Evolutionary conservation across 2,113 vertebrate species (phyloP).

Genomic region (Aegithalos caudatus): DNA sequence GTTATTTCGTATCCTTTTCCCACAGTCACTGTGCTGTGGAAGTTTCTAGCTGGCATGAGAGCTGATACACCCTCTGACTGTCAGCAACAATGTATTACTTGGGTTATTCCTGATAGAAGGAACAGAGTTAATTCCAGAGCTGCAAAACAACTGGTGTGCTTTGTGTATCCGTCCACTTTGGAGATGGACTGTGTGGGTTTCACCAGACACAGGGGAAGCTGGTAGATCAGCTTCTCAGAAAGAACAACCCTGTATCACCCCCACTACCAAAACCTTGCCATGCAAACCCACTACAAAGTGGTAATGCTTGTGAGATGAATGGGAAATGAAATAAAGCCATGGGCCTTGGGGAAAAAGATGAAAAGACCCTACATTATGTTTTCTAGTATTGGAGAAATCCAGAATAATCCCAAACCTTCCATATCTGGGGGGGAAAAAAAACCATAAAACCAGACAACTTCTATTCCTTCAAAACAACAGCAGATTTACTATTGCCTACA

Average conservation of each 20-base stretch:
- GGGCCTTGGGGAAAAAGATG: background rate
- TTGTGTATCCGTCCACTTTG: background rate
- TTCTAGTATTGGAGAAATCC: background rate
- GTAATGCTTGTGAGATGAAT: background rate
- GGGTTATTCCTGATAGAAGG: background rate
- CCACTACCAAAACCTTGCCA: fast-evolving
- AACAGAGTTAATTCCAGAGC: background rate
- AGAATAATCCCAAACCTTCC: background rate
- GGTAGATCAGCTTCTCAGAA: background rate
- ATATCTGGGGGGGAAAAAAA: background rate
- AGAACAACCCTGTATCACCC: fast-evolving
- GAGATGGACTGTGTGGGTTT: background rate
- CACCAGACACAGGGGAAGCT: too few species aligned
- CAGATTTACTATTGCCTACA: background rate
- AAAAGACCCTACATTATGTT: background rate
- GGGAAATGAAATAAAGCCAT: background rate
- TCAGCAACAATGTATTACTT: background rate
- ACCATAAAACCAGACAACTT: background rate
- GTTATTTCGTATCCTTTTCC: background rate
- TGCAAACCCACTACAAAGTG: background rate
- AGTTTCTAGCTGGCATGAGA: background rate
- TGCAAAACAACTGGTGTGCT: background rate
- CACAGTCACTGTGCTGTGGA: background rate
- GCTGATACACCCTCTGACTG: background rate
- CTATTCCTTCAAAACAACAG: background rate